These are phyloP conservation scores for Drosophila pallidifrons DNA, from an alignment of 1,140 invertebrate species.

Conservation along the genomic window DNA sequence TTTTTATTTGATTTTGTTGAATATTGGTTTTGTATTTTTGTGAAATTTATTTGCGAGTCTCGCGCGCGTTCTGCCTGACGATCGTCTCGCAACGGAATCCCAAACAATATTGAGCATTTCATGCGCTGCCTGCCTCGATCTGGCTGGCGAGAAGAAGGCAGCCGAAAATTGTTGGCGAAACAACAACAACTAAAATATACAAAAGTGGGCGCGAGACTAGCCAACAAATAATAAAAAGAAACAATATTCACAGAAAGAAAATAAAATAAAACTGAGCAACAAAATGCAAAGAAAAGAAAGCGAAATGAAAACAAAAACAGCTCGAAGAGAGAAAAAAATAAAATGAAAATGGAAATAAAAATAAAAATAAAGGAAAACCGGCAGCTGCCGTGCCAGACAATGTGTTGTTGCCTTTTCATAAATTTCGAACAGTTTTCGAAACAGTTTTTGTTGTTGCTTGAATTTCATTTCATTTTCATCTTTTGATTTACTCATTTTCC, in stretches of 20 bases:
- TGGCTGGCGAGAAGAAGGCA: constrained; percentile 38
- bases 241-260: constrained; percentile 21
- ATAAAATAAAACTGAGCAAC: not conserved
- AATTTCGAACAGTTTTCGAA: constrained; percentile 21
- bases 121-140: constrained; percentile 39
- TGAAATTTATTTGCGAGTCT: constrained; percentile 20
- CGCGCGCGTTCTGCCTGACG: constrained; percentile 58
- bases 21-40: constrained; percentile 21
- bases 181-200: constrained; percentile 42
- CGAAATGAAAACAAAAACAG: constrained; percentile 38
- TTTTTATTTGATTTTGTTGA: constrained; percentile 10
- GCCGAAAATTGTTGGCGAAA: constrained; percentile 56
- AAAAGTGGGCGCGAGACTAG: constrained; percentile 49
- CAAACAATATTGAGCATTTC: constrained; percentile 76
- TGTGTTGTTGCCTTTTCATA: constrained; percentile 43
- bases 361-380: constrained; percentile 42
- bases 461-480: constrained; percentile 49
- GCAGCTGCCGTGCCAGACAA: constrained; percentile 49
- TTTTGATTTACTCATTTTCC: constrained; percentile 61
- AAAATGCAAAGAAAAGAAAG: constrained; percentile 14
- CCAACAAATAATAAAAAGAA: constrained; percentile 47
- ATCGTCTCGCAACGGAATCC: constrained; percentile 73
- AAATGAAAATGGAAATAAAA: constrained; percentile 9
- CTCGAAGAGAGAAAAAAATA: not conserved
- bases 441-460: constrained; percentile 41